phyloP scores from a whole-genome alignment of 1,140 invertebrate species.

The Choristoneura fumiferana region DNA sequence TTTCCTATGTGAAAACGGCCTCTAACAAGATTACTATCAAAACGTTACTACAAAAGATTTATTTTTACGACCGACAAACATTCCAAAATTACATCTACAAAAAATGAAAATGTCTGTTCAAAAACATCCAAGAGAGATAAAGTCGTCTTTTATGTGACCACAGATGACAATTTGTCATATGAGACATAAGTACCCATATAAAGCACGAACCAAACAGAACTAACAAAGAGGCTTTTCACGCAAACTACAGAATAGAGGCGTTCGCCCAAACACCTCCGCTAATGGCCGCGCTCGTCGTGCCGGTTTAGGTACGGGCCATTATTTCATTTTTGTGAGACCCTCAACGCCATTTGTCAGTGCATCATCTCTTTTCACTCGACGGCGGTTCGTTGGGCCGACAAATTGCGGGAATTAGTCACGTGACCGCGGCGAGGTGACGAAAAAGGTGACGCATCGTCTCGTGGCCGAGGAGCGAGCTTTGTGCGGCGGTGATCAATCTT shows the following conservation, averaged over 20 bases:
- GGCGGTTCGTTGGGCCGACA: slow-evolving; percentile 66
- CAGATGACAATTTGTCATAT: slow-evolving; percentile 70
- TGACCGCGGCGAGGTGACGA: slow-evolving; percentile 71
- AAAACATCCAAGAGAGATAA: slow-evolving; percentile 46
- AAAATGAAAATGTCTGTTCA: slow-evolving; percentile 24
- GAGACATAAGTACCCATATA: slow-evolving; percentile 69
- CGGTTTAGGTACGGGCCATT: slow-evolving; percentile 71
- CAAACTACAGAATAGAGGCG: slow-evolving; percentile 71
- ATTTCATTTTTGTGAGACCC: slow-evolving; percentile 75
- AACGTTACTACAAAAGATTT: slow-evolving; percentile 3
- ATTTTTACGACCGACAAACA: slow-evolving; percentile 17
- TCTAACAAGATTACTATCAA: not conserved
- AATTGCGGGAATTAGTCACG: slow-evolving; percentile 75
- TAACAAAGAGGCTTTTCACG: slow-evolving; percentile 74
- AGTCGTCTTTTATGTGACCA: slow-evolving; percentile 52
- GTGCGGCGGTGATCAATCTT: slow-evolving; percentile 83
- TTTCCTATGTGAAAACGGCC: not conserved
- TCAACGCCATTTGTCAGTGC: slow-evolving; percentile 73
- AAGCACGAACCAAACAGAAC: slow-evolving; percentile 70
- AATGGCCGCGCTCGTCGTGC: slow-evolving; percentile 66
- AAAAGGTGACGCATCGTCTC: slow-evolving; percentile 70
- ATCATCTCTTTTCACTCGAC: slow-evolving; percentile 72
- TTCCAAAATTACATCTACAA: slow-evolving; percentile 21
- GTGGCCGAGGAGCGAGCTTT: slow-evolving; percentile 65
- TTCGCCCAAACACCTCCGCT: slow-evolving; percentile 74